Evolutionary conservation across 30 jellyfish, hydroid and myxozoan genomes (phyloP), one percentile per base, ranked within the genome.

Genomic region (Pseudorhiza aurosa): DNA sequence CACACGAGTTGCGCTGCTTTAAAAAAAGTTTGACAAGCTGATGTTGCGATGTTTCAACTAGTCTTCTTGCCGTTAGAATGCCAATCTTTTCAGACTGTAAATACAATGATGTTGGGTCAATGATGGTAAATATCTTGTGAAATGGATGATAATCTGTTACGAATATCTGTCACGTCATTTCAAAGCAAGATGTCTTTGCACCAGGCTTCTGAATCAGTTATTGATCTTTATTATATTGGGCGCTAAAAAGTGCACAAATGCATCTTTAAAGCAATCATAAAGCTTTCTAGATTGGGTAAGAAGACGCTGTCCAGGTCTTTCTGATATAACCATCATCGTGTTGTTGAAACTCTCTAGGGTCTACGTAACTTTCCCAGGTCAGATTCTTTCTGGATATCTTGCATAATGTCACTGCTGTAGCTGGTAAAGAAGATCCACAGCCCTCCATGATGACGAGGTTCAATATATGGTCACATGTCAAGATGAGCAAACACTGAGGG

Each of bases 371-470:
- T 46, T 50, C 42, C 71, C 37, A 82, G 58, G 77, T 44, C 68
- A 46, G 86, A 56, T 53, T 37, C 60, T 42, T 55, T 82, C 73
- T 82, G 94, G 69, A 9, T 21, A 4, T 51, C 87, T 68, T 82
- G 62, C 58, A 82, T 80, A 19, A 82, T 42, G 60, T 82, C 81
- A 53, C 81, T 68, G 1, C 29, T 62, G 45, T 58, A 8, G 87
- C 80, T 3, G 87, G 46, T 30, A 82, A 30, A 17, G 71, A 68
- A 28, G 87, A 82, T 21, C 85, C 71, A 37, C 87, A 82, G 8
- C 81, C 87, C 65, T 82, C 94, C 94, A 82, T 51, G 57, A 82
- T 82, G 39, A 82, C 87, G 17, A 82, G 87, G 72, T 82, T 68
- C 18, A 82, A 55, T 45, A 82, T 72, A 53, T 68, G 94, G 59